phyloP scores from a whole-genome alignment of 1,140 invertebrate genomes.

The Chironomus tepperi region DNA sequence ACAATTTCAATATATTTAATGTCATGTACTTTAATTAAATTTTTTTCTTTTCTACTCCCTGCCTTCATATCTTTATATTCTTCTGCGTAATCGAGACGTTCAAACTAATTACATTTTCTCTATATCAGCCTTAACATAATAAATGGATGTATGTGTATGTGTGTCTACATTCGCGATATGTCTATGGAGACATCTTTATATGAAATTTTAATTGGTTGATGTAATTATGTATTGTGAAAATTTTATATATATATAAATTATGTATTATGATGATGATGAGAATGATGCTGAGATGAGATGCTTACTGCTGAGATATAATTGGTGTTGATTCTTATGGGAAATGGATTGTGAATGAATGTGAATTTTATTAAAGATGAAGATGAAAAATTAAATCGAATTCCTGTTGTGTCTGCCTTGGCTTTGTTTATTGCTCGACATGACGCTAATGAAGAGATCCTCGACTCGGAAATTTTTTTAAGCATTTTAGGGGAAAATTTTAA shows the following conservation, averaged over 20 bases:
- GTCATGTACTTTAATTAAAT: conserved; percentile 14
- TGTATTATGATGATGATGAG: no score
- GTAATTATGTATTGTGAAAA: not conserved
- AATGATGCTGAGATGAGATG: not conserved
- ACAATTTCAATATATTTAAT: not conserved
- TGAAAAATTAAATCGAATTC: not conserved
- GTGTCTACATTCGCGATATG: not conserved
- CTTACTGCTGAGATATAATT: not conserved
- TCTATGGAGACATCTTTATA: conserved; percentile 14
- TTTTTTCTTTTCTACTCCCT: not conserved
- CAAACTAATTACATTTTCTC: not conserved
- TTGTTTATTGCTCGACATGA: no score
- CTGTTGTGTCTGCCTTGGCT: not conserved
- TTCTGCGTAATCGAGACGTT: conserved; percentile 6
- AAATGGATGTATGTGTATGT: not conserved
- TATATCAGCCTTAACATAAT: not conserved
- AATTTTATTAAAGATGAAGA: not conserved
- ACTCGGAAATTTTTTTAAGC: no score
- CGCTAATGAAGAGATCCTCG: no score
- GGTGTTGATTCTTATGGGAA: not conserved
- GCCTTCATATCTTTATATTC: not conserved
- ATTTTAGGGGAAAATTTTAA: no score
- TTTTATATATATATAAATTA: not conserved
- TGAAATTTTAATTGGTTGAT: conserved; percentile 14
- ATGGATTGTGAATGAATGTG: not conserved